Conservation (phyloP, 1,140 invertebrate species). For the Muscidifurax raptorellus region DNA sequence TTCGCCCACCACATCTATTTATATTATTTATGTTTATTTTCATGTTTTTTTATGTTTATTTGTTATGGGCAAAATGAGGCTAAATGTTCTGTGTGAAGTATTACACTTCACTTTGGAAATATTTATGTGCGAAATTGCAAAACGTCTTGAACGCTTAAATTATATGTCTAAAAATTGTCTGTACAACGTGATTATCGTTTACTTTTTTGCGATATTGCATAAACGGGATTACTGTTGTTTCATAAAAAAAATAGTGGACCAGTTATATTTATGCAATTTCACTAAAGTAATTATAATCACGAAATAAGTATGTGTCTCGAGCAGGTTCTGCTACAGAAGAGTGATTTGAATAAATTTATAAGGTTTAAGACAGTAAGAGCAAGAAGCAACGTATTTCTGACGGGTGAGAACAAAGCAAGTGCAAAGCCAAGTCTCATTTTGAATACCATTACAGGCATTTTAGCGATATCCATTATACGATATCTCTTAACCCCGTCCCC, state of each 20-base stretch:
- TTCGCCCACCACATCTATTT: conserved; percentile 49
- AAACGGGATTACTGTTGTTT: too few relatives aligned
- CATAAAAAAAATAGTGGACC: neutral
- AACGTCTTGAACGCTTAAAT: neutral
- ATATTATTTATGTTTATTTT: conserved; percentile 27
- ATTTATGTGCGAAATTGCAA: neutral
- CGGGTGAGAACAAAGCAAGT: neutral
- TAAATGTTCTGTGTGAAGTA: conserved; percentile 3
- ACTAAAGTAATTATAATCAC: neutral
- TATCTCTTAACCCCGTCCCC: neutral
- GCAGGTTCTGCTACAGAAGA: neutral
- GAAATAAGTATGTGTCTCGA: too few relatives aligned
- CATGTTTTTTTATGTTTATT: conserved; percentile 21
- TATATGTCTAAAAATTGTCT: neutral
- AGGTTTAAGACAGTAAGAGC: neutral
- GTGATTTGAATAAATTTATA: too few relatives aligned
- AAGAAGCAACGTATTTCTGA: neutral
- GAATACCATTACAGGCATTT: conserved; percentile 18
- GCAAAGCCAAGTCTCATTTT: conserved; percentile 32
- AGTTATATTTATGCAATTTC: neutral
- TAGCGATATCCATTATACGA: conserved; percentile 6
- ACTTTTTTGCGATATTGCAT: too few relatives aligned
- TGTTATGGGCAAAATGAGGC: conserved; percentile 37
- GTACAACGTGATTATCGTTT: neutral
- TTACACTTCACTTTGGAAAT: neutral